phyloP scores from a whole-genome alignment of 1,140 invertebrate genomes.

The Zaprionus tsacasi region DNA sequence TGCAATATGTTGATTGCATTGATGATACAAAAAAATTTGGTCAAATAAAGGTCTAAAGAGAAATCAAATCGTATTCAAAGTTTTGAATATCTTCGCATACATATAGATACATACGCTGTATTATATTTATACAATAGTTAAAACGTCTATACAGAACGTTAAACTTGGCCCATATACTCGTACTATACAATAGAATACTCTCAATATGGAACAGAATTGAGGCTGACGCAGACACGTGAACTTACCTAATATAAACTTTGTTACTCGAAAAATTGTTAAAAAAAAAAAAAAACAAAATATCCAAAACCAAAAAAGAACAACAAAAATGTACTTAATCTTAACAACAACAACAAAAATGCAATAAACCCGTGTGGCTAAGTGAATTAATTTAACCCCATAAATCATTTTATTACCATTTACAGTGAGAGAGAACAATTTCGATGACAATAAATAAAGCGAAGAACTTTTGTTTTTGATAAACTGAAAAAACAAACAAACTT shows the following conservation, averaged over 20 bases:
- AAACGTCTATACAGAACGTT: conserved; percentile 20
- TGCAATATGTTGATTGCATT: conserved; percentile 54
- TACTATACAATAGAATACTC: conserved; percentile 16
- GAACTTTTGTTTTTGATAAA: conserved; percentile 47
- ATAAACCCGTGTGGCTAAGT: conserved; percentile 55
- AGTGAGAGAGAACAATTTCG: conserved; percentile 53
- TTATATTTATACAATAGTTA: conserved; percentile 8
- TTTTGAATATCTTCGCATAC: conserved; percentile 60
- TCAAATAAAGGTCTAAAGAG: conserved; percentile 53
- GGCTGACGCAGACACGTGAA: conserved; percentile 25
- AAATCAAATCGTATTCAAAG: conserved; percentile 79
- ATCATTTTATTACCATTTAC: conserved; percentile 70
- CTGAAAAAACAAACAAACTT: conserved; percentile 40
- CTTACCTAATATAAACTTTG: conserved; percentile 10
- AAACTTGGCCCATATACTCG: conserved; percentile 31
- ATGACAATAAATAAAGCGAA: conserved; percentile 76
- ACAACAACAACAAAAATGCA: conserved; percentile 35
- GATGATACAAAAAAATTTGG: conserved; percentile 59
- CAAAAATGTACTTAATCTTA: conserved; percentile 70
- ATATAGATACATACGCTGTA: conserved; percentile 1
- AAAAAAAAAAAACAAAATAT: conserved; percentile 14
- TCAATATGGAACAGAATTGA: conserved; percentile 18
- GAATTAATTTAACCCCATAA: conserved; percentile 51
- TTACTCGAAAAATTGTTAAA: conserved; percentile 48
- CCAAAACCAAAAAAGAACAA: conserved; percentile 26